Base-by-base conservation (phyloP, 2,888 invertebrate species). In the Boloria euphrosyne region DNA sequence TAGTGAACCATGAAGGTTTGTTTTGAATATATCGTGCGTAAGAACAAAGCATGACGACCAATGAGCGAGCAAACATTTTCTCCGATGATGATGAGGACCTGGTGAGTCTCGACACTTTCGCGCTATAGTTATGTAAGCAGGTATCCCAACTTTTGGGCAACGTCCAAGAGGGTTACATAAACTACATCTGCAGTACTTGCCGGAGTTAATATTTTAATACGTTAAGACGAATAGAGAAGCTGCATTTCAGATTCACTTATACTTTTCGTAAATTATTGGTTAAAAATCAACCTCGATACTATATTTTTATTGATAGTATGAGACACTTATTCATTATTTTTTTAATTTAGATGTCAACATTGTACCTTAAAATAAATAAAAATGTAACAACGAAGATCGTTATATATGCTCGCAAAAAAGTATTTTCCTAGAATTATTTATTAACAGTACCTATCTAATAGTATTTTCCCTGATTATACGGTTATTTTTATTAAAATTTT, bases 81-180 rank as follows among this genome's bases (percentile, higher is more conserved):
- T 74, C 88, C 38, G 91, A 91, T 73, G 89, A 90, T 71, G 90
- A 90, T 74, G 91, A 92, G 80, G 91, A 92, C 69, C 77, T 92
- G 90, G 91, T 91, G 75, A 82, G 90, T 78, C 17, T 17, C 4
- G 49, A 10, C 50, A 18, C 18, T 73, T 63, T 69, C 69, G 70
- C 57, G 67, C 58, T 65, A 65, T 61, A 46, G 43, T 74, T 83
- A 84, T 80, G 78, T 80, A 78, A 76, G 75, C 68, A 67, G 68
- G 63, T 70, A 71, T 71, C 62, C 63, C 59, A 68, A 65, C 65
- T 74, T 73, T 77, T 78, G 78, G 78, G 73, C 51, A 66, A 55
- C 70, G 60, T 77, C 78, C 78, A 78, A 76, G 53, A 67, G 70
- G 17, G 77, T 78, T 78, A 78, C 73, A 75, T 78, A 78, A 78